phyloP scores from a whole-genome alignment of 2,113 vertebrate genomes.

The Empidonax alnorum region DNA sequence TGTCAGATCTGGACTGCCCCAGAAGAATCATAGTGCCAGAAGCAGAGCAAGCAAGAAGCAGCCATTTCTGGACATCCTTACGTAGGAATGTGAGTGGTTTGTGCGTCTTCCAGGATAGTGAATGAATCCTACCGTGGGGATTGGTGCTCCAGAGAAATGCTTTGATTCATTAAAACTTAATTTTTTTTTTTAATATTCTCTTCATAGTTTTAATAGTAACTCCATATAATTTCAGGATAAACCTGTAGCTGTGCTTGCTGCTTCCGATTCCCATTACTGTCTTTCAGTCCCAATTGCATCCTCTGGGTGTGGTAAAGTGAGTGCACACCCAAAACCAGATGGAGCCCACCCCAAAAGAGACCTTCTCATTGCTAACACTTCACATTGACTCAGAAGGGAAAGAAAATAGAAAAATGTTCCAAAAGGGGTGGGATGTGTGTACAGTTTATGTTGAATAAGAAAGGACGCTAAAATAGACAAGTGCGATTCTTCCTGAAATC shows the following conservation, averaged over 20 bases:
- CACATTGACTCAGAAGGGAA: not conserved
- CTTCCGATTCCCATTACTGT: not conserved
- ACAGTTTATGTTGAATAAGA: not conserved
- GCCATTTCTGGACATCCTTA: not conserved
- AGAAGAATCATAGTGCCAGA: not conserved
- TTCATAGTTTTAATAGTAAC: not conserved
- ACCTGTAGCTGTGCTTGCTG: not conserved
- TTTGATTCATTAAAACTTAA: not conserved
- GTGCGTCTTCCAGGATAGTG: not conserved
- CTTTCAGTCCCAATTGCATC: not conserved
- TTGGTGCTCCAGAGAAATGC: not conserved
- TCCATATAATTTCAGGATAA: not conserved
- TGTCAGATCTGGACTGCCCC: not conserved
- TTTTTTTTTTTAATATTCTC: not conserved
- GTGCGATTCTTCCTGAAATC: not conserved
- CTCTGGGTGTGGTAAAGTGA: not conserved
- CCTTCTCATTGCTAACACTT: not conserved
- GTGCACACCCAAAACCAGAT: not conserved
- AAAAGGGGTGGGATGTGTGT: not conserved
- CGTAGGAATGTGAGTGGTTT: accelerated
- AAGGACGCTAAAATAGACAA: not conserved
- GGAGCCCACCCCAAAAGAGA: conserved; percentile 36
- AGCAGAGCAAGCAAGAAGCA: not conserved
- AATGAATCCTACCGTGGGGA: not conserved
- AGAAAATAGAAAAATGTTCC: not conserved